Base-by-base conservation (phyloP, 2,113 vertebrate genomes). In the Sebastes schlegelii region DNA sequence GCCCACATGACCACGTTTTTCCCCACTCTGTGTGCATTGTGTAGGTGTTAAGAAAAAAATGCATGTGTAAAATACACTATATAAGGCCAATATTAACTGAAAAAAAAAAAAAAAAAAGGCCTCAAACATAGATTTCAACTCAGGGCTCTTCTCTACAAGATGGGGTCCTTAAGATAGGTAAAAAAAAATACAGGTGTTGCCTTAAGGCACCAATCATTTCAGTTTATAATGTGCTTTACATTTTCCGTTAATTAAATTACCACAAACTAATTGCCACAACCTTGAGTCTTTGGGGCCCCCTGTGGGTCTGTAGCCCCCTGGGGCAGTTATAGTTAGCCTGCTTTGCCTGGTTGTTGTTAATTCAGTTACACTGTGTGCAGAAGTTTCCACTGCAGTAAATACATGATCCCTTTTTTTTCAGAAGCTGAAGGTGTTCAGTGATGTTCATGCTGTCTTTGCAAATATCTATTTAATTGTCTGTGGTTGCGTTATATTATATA, bases 171-270 rank as follows among this genome's bases (percentile, higher is more conserved):
- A 34, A 34, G 34, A 34, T 34, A 34, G 34, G 34, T 34, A 34
- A 34, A 34, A 34, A 34, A 34, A 34, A 34, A 34, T 34, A 34
- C 34, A 34, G 34, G 5, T 13, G 12, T 61, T 76, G 34, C 54
- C 34, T 60, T 46, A 51, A 54, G 26, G 16, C 45, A 8, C 4
- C 40, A 34, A 52, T 21, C 14, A 77, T 73, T 64, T n/a, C 48
- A 64, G 2, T 21, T 54, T 54, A 8, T 51, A 51, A 2, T 12
- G 45, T 52, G 57, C 19, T 52, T 9, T 45, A 60, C 12, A 46
- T 51, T 79, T 54, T 63, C 71, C 55, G 40, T 73, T 83, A 82
- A 91, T 91, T 87, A 26, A 85, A 77, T 87, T 75, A 73, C 26
- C 14, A 51, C 55, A 71, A n/a, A 54, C 54, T 81, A 77, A 75